Evolutionary conservation across 2,888 invertebrate genomes (phyloP), one percentile per base, ranked within the genome.

Genomic region (Agrotis ipsilon): DNA sequence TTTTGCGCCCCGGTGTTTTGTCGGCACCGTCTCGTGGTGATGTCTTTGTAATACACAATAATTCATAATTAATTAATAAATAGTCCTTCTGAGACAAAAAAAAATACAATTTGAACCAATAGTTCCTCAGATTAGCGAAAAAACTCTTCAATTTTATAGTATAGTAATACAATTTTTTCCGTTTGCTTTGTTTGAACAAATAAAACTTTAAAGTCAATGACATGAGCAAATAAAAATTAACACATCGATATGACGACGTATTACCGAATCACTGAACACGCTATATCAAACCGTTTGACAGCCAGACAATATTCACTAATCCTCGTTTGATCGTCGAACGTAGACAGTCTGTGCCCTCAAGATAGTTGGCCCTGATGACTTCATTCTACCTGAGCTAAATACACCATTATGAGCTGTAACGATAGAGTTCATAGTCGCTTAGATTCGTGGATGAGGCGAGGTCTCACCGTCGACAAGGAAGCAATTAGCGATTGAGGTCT

Each of bases 251-350:
- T 57, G 4, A 24, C n/a, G 19, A 18, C 13, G 27, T 27, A 51
- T 58, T 51, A 24, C 58, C 58, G 19, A 58, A 66, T 46, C 75
- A n/a, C 24, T 51, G 14, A 13, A 45, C 32, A 24, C 49, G 13
- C 18, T 58, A 18, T 39, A 39, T 51, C 55, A 14, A 24, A 21
- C n/a, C 43, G 58, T 74, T 66, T 19, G n/a, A 16, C 46, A 58
- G 27, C 39, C 75, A 49, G 18, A 43, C 66, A 51, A 32, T 46
- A 9, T 24, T 39, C 19, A 2, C 18, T 51, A 58, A 72, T 75
- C 19, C 64, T 32, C 55, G 49, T 57, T 57, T 46, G 16, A 66
- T 46, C 39, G 19, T 39, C 45, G 65, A 51, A 58, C 19, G 14
- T n/a, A 27, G 57, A 16, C 57, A 39, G 18, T 18, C 64, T 45